These are phyloP conservation scores for Anolis carolinensis DNA, from an alignment of 2,113 vertebrate genomes.

Conservation along the genomic window DNA sequence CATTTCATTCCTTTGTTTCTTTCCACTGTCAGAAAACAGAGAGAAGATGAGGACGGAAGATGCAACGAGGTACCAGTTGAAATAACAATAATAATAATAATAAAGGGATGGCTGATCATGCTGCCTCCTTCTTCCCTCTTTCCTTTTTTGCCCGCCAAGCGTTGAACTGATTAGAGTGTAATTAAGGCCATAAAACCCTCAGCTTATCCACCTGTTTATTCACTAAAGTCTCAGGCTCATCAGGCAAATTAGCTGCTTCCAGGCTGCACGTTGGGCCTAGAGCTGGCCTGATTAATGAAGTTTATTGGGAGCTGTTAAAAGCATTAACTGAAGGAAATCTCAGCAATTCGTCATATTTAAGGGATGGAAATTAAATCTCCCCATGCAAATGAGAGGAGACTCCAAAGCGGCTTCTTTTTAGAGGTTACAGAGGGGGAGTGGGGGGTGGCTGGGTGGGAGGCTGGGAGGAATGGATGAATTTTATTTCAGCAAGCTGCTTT, in stretches of 20 bases:
- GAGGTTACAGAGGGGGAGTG: constrained; percentile 71
- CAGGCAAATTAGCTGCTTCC: constrained; percentile 88
- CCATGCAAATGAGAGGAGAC: constrained; percentile 83
- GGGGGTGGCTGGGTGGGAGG: constrained; percentile 11
- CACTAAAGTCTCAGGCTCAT: constrained; percentile 92
- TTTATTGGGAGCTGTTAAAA: constrained; percentile 99
- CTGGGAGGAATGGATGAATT: constrained; percentile 20
- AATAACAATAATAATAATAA: background rate
- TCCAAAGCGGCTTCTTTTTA: constrained; percentile 67
- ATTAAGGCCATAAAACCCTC: constrained; percentile 98
- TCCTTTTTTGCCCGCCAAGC: constrained; percentile 82
- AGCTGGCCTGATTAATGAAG: constrained; percentile 97
- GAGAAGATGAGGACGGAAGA: background rate
- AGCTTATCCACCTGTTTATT: constrained; percentile 99
- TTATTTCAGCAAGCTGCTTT: constrained; percentile 26
- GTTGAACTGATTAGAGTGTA: constrained; percentile 98
- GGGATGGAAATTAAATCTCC: constrained; percentile 95
- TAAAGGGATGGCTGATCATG: constrained; percentile 42
- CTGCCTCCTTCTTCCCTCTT: constrained; percentile 50
- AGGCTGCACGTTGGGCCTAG: constrained; percentile 83
- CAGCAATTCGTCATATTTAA: constrained; percentile 99
- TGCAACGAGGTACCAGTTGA: background rate
- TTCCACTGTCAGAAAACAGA: constrained; percentile 2
- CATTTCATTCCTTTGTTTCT: background rate
- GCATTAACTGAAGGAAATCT: constrained; percentile 98